Evolutionary conservation across 2,797 vertebrate genomes (phyloP), one percentile per base, ranked within the genome.

Genomic region (Siniperca undulata): DNA sequence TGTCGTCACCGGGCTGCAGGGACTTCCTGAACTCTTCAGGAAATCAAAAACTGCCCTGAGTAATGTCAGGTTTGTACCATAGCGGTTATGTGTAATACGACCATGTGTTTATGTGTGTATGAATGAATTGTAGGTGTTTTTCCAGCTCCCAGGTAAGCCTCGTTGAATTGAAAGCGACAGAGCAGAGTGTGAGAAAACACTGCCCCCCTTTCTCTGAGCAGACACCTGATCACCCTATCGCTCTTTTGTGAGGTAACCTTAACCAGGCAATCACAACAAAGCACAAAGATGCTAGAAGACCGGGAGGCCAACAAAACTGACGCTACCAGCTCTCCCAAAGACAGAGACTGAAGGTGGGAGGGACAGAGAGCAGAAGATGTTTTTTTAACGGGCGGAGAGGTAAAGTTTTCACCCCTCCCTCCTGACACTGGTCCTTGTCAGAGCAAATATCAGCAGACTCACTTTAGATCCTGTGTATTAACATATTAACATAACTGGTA

Each of bases 101-200:
- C 76, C 44, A 48, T 42, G 69, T 77, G 11, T 74, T 80, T 71
- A 13, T 27, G 19, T 61, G 27, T 65, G 64, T 40, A 22, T n/a
- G 27, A 69, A 66, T 81, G 74, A 52, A 79, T n/a, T 72, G 14
- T 42, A 69, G 82, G 81, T 88, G 82, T 84, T 86, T 89, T 86
- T 89, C 81, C 81, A 78, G 87, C 88, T 91, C 53, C 72, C 71
- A 89, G 86, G 74, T 89, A 78, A 87, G 74, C 62, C 78, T 62
- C 9, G 30, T 44, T 78, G 80, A 82, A 84, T 44, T 74, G 81
- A 88, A 87, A 87, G 87, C 40, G n/a, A 87, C 78, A 68, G 89
- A 92, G 85, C 60, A 55, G 85, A 92, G 92, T 95, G 95, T 96
- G 95, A 94, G 95, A 96, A 96, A 96, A 94, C 82, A 72, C 86